Evolutionary conservation across 2,888 invertebrate species (phyloP).

Genomic region (Leucoma salicis): DNA sequence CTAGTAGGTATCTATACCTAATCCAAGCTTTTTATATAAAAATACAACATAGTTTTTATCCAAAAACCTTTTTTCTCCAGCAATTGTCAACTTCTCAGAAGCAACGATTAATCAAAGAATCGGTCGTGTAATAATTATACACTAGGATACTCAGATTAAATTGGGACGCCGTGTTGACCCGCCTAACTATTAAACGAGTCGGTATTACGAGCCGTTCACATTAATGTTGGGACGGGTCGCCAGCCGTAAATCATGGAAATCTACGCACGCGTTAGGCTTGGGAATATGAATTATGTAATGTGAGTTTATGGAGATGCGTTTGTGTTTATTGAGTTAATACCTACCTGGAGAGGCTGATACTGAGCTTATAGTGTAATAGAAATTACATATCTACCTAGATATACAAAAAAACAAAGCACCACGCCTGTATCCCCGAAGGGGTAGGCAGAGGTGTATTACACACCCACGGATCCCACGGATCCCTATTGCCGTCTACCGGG

Average conservation of each 20-base stretch:
- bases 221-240: slow-evolving; percentile 27
- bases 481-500: no score
- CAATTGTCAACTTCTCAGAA: slow-evolving; percentile 35
- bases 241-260: slow-evolving; percentile 32
- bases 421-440: no score
- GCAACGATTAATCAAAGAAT: slow-evolving; percentile 32
- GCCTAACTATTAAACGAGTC: slow-evolving; percentile 29
- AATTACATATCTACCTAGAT: no score
- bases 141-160: slow-evolving; percentile 35
- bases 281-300: slow-evolving; percentile 13
- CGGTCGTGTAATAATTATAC: slow-evolving; percentile 34
- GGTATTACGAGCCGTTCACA: slow-evolving; percentile 14
- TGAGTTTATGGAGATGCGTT: not conserved
- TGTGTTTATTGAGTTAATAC: not conserved
- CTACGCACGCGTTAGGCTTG: slow-evolving; percentile 28
- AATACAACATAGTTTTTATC: no score
- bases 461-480: no score
- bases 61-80: not conserved
- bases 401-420: no score
- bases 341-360: no score
- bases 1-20: no score
- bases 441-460: no score
- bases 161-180: slow-evolving; percentile 37
- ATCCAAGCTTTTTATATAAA: no score
- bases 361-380: no score